Evolutionary conservation across 2,113 vertebrate species (phyloP).

Genomic region (Tricholaema leucomelas): DNA sequence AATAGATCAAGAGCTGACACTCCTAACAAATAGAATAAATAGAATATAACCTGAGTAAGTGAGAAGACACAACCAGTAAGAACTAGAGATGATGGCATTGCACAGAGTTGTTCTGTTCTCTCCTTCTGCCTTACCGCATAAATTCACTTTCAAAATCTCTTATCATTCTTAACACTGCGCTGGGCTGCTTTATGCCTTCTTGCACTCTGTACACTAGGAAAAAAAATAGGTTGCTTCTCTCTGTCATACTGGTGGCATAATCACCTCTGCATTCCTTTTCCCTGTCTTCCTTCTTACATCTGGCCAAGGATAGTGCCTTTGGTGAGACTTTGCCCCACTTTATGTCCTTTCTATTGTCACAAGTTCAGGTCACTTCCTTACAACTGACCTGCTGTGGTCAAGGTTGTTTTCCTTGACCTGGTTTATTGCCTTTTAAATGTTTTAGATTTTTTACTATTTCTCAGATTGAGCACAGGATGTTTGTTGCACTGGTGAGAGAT

Average conservation of each 20-base stretch:
- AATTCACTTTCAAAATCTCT: not conserved
- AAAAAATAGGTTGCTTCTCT: not conserved
- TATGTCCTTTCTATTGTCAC: not conserved
- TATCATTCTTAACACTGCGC: not conserved
- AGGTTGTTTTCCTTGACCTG: slow-evolving; percentile 38
- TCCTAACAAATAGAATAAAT: not conserved
- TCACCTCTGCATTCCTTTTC: not conserved
- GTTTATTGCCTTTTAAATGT: slow-evolving; percentile 45
- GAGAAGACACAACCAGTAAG: not conserved
- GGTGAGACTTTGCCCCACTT: not conserved
- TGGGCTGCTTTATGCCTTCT: not conserved
- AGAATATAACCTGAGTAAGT: not conserved
- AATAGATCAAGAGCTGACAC: not conserved
- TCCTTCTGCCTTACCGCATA: not conserved
- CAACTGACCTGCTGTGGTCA: not conserved
- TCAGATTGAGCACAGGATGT: slow-evolving; percentile 34
- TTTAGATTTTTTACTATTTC: slow-evolving; percentile 42
- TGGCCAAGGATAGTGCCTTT: not conserved
- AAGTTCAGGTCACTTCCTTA: not conserved
- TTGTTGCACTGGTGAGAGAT: slow-evolving; percentile 43
- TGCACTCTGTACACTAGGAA: not conserved
- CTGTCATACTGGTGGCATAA: not conserved
- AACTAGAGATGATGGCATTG: not conserved
- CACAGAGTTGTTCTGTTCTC: not conserved
- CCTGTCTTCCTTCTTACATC: not conserved